Evolutionary conservation across 2,113 vertebrate species (phyloP), one percentile per base, ranked within the genome.

Genomic region (Clinocottus analis): DNA sequence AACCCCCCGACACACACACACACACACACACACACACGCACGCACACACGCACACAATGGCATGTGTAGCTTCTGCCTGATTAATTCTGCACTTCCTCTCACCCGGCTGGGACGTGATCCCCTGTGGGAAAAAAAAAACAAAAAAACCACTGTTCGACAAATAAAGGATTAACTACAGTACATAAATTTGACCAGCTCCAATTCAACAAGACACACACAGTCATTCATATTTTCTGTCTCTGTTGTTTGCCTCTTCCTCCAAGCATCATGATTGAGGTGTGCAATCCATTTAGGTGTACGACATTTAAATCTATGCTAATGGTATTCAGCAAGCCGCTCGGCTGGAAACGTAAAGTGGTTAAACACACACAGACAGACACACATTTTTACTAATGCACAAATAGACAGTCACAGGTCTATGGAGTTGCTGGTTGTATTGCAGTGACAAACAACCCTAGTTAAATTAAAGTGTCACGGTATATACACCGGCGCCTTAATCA

Each of bases 291-390:
- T 75, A 70, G 43, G 68, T 21, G 66, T 87, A 75, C 61, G 5
- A 61, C 72, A 90, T 89, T 87, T 47, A 90, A 88, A 90, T 88
- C 63, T 72, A 92, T 87, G 85, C 82, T 86, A 83, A 92, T 87
- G 61, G 64, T 53, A 83, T 88, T 85, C 81, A 75, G 75, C 58
- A 60, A 82, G 78, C 58, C 1, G 43, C 72, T 71, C 13, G 47
- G 62, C 61, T 86, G 51, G 29, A 80, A 76, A 53, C 13, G 35
- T 39, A 59, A 86, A 81, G 83, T 53, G 35, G 11, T 61, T 56
- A 17, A 49, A 61, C 7, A 25, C 60, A 63, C 59, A 51, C 35
- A 23, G 0, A 63, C 65, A 79, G 1, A 65, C 27, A 45, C 53
- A 51, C 55, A 5, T 13, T 53, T 7, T 66, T 9, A 27, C 29